A percentile compares a stretch with the other conserved stretches of the same genome.
These are phyloP conservation scores for Chaunax sp. DNA, from an alignment of 2,797 vertebrate species.

Conservation along the genomic window DNA sequence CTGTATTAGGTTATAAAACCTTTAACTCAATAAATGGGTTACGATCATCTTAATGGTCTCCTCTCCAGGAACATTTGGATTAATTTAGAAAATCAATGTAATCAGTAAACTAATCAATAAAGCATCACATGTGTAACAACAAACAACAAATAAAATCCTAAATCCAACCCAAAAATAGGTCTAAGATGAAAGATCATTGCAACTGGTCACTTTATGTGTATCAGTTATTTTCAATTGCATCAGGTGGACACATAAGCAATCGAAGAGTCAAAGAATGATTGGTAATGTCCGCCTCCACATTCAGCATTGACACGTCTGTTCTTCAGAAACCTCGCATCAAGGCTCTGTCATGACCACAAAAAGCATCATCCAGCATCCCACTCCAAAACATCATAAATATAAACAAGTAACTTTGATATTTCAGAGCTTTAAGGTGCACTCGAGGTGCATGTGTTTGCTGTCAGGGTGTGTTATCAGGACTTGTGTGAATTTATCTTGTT, in stretches of 20 bases:
- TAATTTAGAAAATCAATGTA: no score
- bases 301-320: neutral
- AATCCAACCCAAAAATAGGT: no score
- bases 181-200: no score
- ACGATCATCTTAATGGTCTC: neutral
- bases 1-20: neutral
- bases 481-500: slow-evolving; percentile 3
- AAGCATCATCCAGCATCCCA: slow-evolving; percentile 7
- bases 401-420: slow-evolving; percentile 6
- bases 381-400: slow-evolving; percentile 24
- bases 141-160: no score
- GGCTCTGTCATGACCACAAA: neutral
- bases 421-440: neutral
- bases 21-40: neutral
- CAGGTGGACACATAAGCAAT: slow-evolving; percentile 1
- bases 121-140: no score
- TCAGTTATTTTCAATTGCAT: no score
- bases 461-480: neutral
- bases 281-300: slow-evolving; percentile 2
- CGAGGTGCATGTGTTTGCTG: neutral
- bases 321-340: slow-evolving; percentile 20
- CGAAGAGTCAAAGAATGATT: neutral
- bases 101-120: no score
- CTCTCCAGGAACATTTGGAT: neutral
- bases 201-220: neutral